phyloP scores from a whole-genome alignment of 2,113 vertebrate species.

The Abramis brama region DNA sequence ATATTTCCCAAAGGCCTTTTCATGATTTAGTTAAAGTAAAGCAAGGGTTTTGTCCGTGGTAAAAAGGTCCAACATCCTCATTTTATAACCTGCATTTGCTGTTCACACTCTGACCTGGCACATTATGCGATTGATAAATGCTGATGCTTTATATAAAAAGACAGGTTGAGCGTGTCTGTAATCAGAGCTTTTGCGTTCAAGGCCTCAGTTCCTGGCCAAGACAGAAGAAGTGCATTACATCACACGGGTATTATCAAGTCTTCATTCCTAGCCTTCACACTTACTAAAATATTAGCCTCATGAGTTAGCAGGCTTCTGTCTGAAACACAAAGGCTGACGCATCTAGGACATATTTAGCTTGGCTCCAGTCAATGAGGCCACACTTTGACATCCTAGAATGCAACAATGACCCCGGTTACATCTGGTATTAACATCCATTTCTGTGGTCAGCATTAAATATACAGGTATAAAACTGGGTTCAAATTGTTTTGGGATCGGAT shows the following conservation, averaged over 20 bases:
- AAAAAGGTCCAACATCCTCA: neutral
- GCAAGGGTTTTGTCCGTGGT: neutral
- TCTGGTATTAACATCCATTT: conserved; percentile 9
- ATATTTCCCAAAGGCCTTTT: conserved; percentile 2
- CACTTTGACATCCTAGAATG: conserved; percentile 33
- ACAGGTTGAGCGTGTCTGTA: conserved; percentile 42
- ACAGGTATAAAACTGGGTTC: neutral
- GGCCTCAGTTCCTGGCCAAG: conserved; percentile 53
- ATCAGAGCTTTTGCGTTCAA: conserved; percentile 50
- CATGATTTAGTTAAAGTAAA: neutral
- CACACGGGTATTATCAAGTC: conserved; percentile 68
- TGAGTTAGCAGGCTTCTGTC: conserved; percentile 50
- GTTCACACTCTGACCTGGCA: conserved; percentile 14
- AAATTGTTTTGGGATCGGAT: conserved; percentile 1
- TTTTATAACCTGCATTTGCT: neutral
- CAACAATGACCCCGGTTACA: conserved; percentile 10
- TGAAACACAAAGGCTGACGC: conserved; percentile 60
- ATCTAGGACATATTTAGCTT: conserved; percentile 51
- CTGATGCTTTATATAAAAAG: conserved; percentile 56
- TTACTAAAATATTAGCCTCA: conserved; percentile 69
- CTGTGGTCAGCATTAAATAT: conserved; percentile 8
- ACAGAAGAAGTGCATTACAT: conserved; percentile 69
- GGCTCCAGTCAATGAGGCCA: conserved; percentile 46
- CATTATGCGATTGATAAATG: conserved; percentile 35
- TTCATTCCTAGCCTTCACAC: conserved; percentile 68